These are phyloP conservation scores for Cephonodes hylas DNA, from an alignment of 2,888 invertebrate genomes.

Conservation along the genomic window DNA sequence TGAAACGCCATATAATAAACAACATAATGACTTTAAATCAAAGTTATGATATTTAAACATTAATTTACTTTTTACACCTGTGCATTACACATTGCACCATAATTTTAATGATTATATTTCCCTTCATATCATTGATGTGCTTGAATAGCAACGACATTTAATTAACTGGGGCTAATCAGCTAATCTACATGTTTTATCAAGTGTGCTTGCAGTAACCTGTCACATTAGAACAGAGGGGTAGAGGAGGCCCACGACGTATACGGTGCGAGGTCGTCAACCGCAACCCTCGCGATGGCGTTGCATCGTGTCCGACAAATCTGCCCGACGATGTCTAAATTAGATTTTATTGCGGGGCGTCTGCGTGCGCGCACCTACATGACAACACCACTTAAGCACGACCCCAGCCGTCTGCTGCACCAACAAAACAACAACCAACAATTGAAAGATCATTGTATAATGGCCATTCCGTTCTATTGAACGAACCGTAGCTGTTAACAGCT, in stretches of 20 bases:
- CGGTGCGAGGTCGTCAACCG: slow-evolving; percentile 69
- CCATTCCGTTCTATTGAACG: slow-evolving; percentile 59
- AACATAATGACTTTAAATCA: background rate
- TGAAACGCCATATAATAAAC: background rate
- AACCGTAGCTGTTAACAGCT: slow-evolving; percentile 62
- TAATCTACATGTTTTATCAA: background rate
- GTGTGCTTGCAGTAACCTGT: background rate
- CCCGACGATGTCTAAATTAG: slow-evolving; percentile 77
- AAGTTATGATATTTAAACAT: background rate
- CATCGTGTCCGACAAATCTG: slow-evolving; percentile 74
- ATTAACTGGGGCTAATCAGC: background rate
- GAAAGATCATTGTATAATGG: slow-evolving; percentile 48
- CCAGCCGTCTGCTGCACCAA: slow-evolving; percentile 13
- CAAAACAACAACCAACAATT: slow-evolving; percentile 24
- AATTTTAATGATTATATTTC: background rate
- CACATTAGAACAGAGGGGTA: background rate
- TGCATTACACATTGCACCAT: background rate
- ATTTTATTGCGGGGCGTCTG: slow-evolving; percentile 79
- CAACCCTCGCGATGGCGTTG: slow-evolving; percentile 56
- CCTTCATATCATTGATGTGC: background rate
- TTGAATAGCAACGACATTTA: background rate
- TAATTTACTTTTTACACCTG: background rate
- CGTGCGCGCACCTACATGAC: slow-evolving; percentile 48
- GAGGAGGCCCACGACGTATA: background rate
- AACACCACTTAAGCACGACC: slow-evolving; percentile 46